These are phyloP conservation scores for Taenioides sp. DNA, from an alignment of 2,797 vertebrate genomes.

Conservation along the genomic window DNA sequence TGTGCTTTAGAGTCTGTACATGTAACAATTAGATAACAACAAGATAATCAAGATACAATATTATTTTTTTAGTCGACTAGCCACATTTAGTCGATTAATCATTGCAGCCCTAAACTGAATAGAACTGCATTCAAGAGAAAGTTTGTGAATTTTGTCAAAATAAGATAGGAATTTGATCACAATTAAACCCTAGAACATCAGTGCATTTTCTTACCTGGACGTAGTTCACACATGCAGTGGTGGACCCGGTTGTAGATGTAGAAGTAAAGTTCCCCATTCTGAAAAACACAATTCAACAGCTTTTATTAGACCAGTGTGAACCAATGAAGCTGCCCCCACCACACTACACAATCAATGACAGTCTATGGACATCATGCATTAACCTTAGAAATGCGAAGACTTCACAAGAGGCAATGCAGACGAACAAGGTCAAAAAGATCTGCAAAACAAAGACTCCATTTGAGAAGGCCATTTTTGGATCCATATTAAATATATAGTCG, in stretches of 20 bases:
- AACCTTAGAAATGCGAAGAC: constrained; percentile 50
- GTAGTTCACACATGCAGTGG: constrained; percentile 61
- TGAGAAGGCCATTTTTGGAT: not conserved
- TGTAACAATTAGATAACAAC: no score
- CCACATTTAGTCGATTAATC: no score
- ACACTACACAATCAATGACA: not conserved
- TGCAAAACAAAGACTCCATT: constrained; percentile 27
- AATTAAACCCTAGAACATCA: no score
- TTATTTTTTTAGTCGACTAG: no score
- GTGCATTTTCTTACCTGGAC: constrained; percentile 64
- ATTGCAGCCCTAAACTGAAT: no score
- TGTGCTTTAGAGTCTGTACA: no score
- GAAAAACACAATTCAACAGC: not conserved
- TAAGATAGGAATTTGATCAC: no score
- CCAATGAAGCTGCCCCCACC: not conserved
- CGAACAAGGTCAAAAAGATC: constrained; percentile 26
- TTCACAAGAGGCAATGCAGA: constrained; percentile 15
- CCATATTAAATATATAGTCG: not conserved
- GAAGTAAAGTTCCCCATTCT: constrained; percentile 82
- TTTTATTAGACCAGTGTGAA: not conserved
- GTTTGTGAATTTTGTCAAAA: no score
- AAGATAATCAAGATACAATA: no score
- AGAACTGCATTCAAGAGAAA: no score
- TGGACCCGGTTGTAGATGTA: constrained; percentile 41
- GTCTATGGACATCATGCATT: not conserved